Percentiles rank a stretch among this genome's conserved stretches.
These are phyloP conservation scores for Polydesmus complanatus DNA, from an alignment of 2,888 invertebrate species.

Conservation along the genomic window DNA sequence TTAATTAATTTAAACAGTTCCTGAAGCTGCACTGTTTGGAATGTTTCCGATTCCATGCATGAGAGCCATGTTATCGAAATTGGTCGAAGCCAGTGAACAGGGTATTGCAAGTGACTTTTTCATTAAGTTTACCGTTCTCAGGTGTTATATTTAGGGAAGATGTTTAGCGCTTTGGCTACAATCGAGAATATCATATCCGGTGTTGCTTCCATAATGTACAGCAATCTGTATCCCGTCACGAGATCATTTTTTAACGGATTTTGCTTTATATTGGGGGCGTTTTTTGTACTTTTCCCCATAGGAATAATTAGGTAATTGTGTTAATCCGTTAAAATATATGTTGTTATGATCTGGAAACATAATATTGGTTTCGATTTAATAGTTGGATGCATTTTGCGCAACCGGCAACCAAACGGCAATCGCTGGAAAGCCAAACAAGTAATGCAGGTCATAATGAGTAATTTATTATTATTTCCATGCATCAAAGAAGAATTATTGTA, in stretches of 20 bases:
- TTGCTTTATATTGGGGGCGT: constrained; percentile 8
- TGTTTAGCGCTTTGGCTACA: constrained; percentile 11
- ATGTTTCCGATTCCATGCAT: constrained; percentile 7
- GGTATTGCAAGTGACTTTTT: constrained; percentile 1
- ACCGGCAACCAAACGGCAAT: neutral
- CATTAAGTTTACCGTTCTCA: neutral
- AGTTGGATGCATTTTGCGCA: neutral
- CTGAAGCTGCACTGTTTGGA: constrained; percentile 9
- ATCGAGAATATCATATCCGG: constrained; percentile 2
- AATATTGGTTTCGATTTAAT: neutral
- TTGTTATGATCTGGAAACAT: neutral
- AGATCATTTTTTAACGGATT: constrained; percentile 5
- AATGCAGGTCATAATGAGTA: no score
- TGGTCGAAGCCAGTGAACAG: constrained; percentile 11
- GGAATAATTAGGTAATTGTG: neutral
- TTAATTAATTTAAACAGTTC: constrained; percentile 12
- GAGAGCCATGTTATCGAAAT: constrained; percentile 12
- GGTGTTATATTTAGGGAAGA: constrained; percentile 3
- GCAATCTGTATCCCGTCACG: constrained; percentile 10
- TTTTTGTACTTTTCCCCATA: neutral
- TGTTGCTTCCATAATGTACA: constrained; percentile 4
- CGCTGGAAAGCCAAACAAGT: no score
- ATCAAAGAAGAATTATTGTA: no score
- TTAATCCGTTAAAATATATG: no score
- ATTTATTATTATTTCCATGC: no score